Evolutionary conservation across 2,113 vertebrate species (phyloP), one percentile per base, ranked within the genome.

Genomic region (Peromyscus polionotus): DNA sequence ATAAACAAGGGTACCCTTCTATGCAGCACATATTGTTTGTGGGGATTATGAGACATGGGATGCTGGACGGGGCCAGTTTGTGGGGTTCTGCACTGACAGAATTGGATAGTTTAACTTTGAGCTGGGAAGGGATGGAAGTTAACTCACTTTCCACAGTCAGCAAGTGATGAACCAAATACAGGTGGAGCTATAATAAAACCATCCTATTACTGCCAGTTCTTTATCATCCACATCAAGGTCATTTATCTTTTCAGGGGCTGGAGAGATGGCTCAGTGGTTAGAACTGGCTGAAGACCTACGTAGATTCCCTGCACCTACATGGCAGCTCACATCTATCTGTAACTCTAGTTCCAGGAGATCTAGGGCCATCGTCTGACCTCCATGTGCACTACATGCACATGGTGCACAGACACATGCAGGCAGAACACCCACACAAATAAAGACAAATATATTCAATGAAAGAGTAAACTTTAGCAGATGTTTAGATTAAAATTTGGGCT

Each of bases 381-480:
- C 9, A 3, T 42, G 26, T n/a, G n/a, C n/a, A 84, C n/a, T 84
- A 59, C 59, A 65, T 84, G 26, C 39, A 28, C 59, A 19, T 45
- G 14, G 81, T 19, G 26, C n/a, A 63, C n/a, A 48, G 26, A 45
- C 73, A 16, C n/a, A 61, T 9, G 24, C 12, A 61, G n/a, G 13
- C 81, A 84, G 7, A 84, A 84, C 22, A 26, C 10, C 54, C 6
- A 9, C 39, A 39, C 80, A 28, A 20, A 42, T 28, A 31, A 81
- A 59, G 13, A 59, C 39, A 81, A 31, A 42, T 63, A 84, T 42
- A 73, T 42, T 39, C 22, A 73, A 42, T 11, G 17, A 72, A 84
- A 93, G n/a, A 93, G 95, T 85, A 88, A 92, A 95, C 48, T 85
- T 91, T 68, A 93, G 57, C 7, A 75, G 90, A 70, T 76, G 89